A percentile compares a stretch with the other conserved stretches of the same genome.
These are phyloP conservation scores for Oostethus manadensis DNA, from an alignment of 2,113 vertebrate genomes.

Conservation along the genomic window DNA sequence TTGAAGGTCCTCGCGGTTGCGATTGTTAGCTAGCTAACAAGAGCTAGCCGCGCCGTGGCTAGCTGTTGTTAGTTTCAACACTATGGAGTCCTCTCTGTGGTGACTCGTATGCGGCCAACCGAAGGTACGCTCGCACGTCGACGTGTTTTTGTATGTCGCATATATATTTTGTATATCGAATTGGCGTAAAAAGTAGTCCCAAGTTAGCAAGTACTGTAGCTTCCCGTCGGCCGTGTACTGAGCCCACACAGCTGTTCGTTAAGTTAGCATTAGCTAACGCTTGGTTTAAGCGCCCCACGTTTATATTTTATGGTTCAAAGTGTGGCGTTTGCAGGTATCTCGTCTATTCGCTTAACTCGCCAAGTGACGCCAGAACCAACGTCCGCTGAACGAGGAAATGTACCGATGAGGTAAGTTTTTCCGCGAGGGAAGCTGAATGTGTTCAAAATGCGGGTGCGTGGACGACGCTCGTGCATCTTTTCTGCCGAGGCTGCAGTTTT, in stretches of 20 bases:
- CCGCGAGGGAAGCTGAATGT: too few species aligned
- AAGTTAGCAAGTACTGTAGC: conserved; percentile 33
- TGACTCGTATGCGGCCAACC: conserved; percentile 8
- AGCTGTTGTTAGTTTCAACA: conserved; percentile 29
- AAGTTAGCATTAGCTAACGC: conserved; percentile 8
- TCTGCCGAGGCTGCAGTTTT: too few species aligned
- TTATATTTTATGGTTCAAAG: not conserved
- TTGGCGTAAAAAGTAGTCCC: not conserved
- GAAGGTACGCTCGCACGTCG: conserved; percentile 22
- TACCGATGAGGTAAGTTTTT: too few species aligned
- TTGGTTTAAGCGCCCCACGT: not conserved
- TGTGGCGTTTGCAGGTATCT: not conserved
- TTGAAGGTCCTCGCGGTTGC: not conserved
- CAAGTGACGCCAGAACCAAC: too few species aligned
- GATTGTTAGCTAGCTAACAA: conserved; percentile 28
- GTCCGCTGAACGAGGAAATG: too few species aligned
- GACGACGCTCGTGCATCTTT: too few species aligned
- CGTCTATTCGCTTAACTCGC: too few species aligned
- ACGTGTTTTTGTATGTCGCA: too few species aligned
- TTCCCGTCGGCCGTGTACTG: conserved; percentile 14
- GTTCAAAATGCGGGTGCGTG: too few species aligned
- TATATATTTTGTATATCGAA: not conserved
- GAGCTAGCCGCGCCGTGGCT: conserved; percentile 28
- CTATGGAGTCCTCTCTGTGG: not conserved
- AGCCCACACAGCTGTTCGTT: conserved; percentile 7